These are phyloP conservation scores for Cantharis rustica DNA, from an alignment of 2,888 invertebrate genomes.

Conservation along the genomic window DNA sequence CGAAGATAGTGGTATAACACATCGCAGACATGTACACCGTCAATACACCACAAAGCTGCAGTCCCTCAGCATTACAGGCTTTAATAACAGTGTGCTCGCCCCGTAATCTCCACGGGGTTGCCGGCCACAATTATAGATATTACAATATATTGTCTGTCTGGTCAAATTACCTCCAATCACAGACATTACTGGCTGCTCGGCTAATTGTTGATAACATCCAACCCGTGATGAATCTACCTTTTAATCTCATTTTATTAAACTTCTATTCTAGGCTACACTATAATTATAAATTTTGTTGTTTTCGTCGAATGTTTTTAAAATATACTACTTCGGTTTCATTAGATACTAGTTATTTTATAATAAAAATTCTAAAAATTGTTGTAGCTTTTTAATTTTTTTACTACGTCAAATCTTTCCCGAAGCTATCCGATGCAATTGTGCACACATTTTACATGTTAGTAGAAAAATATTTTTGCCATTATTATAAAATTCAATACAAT, in stretches of 20 bases:
- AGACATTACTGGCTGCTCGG: slow-evolving; percentile 48
- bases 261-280: slow-evolving; percentile 15
- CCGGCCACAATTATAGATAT: slow-evolving; percentile 52
- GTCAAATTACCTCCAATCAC: slow-evolving; percentile 51
- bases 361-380: neutral
- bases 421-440: neutral
- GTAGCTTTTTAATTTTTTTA: neutral
- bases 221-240: slow-evolving; percentile 46
- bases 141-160: slow-evolving; percentile 53
- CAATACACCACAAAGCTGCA: slow-evolving; percentile 30
- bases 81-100: slow-evolving; percentile 47
- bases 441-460: neutral
- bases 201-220: slow-evolving; percentile 52
- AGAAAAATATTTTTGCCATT: neutral
- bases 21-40: slow-evolving; percentile 19
- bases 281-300: slow-evolving; percentile 2
- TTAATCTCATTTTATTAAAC: slow-evolving; percentile 41
- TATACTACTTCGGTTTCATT: neutral
- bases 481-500: neutral
- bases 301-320: neutral
- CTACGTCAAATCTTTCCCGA: neutral
- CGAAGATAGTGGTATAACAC: neutral
- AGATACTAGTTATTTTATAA: neutral
- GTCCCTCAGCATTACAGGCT: slow-evolving; percentile 36
- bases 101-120: slow-evolving; percentile 50